Evolutionary conservation across 2,113 vertebrate genomes (phyloP).

Genomic region (Onychostoma macrolepis): DNA sequence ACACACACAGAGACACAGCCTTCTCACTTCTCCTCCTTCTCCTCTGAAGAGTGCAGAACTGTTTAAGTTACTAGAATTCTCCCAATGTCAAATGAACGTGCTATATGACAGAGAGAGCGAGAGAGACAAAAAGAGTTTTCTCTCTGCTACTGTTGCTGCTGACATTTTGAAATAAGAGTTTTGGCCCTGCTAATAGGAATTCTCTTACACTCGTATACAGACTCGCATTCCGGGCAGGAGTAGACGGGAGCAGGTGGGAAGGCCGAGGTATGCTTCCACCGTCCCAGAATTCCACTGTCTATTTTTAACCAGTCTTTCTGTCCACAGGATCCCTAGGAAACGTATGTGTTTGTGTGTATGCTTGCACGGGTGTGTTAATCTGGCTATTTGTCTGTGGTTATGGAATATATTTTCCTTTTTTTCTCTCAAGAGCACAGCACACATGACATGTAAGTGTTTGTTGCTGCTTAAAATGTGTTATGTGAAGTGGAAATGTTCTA

Average conservation of each 20-base stretch:
- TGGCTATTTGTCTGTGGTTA: neutral
- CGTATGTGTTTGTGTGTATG: slow-evolving; percentile 38
- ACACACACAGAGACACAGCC: slow-evolving; percentile 36
- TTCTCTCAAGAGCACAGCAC: neutral
- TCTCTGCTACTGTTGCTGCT: neutral
- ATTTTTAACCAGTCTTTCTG: slow-evolving; percentile 56
- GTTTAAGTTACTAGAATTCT: neutral
- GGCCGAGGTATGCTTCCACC: slow-evolving; percentile 49
- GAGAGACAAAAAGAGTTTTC: neutral
- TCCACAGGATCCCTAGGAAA: slow-evolving; percentile 48
- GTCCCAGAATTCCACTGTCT: slow-evolving; percentile 54
- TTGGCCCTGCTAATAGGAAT: slow-evolving; percentile 37
- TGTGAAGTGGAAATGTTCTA: slow-evolving; percentile 31
- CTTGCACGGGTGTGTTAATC: neutral
- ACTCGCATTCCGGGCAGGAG: slow-evolving; percentile 46
- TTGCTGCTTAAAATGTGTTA: neutral
- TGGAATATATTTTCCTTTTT: neutral
- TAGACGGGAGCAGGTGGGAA: slow-evolving; percentile 58
- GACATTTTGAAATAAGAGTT: slow-evolving; percentile 39
- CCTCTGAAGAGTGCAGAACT: neutral
- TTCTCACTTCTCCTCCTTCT: neutral
- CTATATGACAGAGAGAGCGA: slow-evolving; percentile 51
- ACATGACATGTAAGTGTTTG: neutral
- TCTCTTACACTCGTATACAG: slow-evolving; percentile 16
- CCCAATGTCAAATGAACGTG: neutral